These are phyloP conservation scores for Drosophila willistoni DNA, from an alignment of 1,140 invertebrate species.

Conservation along the genomic window DNA sequence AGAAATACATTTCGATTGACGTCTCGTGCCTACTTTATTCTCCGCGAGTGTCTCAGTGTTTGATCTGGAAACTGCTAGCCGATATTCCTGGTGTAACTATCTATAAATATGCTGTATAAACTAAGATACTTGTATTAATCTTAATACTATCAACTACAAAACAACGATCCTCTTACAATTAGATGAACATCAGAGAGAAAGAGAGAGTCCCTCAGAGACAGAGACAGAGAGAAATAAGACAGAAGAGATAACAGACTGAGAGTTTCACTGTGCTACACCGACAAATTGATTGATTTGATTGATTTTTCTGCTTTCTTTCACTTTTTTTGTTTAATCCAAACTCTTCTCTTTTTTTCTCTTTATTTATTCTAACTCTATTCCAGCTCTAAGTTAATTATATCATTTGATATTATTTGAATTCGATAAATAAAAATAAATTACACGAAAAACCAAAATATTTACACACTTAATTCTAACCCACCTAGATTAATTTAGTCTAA, in stretches of 20 bases:
- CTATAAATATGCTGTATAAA: neutral
- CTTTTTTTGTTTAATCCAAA: constrained; percentile 25
- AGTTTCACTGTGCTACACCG: constrained; percentile 28
- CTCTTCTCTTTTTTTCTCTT: constrained; percentile 37
- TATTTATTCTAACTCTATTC: constrained; percentile 25
- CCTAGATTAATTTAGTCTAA: constrained; percentile 59
- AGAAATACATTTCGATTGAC: neutral
- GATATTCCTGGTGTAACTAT: neutral
- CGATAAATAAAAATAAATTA: too few relatives aligned
- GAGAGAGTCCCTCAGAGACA: neutral
- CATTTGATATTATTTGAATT: constrained; percentile 3
- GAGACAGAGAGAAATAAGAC: constrained; percentile 1
- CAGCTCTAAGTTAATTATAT: constrained; percentile 46
- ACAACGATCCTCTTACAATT: neutral
- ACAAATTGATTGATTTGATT: constrained; percentile 18
- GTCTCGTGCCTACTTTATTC: neutral
- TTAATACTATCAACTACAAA: neutral
- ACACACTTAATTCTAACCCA: constrained; percentile 45
- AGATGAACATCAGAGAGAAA: constrained; percentile 43
- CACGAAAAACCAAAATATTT: constrained; percentile 7
- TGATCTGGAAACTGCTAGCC: neutral
- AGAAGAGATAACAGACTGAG: constrained; percentile 24
- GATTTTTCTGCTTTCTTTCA: neutral
- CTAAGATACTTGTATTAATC: neutral
- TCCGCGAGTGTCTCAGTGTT: neutral